These are phyloP conservation scores for Brachyrhaphis roseni DNA, from an alignment of 2,797 vertebrate species.

Conservation along the genomic window DNA sequence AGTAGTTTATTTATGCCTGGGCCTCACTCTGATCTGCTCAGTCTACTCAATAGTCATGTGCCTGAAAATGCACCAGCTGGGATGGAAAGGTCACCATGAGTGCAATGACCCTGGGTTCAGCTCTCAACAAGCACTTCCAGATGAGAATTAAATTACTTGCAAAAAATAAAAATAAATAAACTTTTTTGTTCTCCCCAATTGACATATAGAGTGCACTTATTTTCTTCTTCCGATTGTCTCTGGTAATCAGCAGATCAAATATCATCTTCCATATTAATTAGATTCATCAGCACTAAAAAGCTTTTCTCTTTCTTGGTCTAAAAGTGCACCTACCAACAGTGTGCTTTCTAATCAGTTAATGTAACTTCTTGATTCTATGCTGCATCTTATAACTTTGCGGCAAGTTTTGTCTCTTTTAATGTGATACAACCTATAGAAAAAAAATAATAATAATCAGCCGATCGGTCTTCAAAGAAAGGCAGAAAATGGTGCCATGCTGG, in stretches of 20 bases:
- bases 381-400: no score
- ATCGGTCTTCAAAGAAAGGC: neutral
- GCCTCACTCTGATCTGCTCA: slow-evolving; percentile 5
- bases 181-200: neutral
- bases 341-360: neutral
- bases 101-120: slow-evolving; percentile 3
- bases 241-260: neutral
- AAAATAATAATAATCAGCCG: neutral
- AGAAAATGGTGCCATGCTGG: neutral
- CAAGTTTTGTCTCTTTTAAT: no score
- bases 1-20: neutral
- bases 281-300: neutral
- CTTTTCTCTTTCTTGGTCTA: neutral
- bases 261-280: neutral
- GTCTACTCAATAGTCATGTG: neutral
- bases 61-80: neutral
- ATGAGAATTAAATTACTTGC: neutral
- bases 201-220: neutral
- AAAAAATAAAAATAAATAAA: neutral
- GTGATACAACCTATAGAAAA: no score
- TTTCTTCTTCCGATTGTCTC: neutral
- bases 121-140: neutral
- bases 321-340: neutral
- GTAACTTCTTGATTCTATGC: no score
- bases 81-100: slow-evolving; percentile 13